A percentile compares a stretch with the other conserved stretches of the same genome.
Conservation (phyloP, 2,113 vertebrate species). For the Heterocephalus glaber region DNA sequence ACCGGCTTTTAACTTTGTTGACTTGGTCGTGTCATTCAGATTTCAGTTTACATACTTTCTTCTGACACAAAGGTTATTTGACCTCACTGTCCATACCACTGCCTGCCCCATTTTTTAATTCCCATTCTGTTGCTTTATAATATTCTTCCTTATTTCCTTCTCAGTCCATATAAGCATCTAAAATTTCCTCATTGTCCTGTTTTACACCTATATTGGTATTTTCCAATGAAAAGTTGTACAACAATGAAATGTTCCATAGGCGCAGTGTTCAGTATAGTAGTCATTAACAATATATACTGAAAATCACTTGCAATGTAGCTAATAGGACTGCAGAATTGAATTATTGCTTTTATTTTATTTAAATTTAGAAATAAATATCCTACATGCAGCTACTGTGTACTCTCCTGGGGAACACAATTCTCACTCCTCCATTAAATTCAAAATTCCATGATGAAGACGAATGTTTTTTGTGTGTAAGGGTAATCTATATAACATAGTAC, state of each 20-base stretch:
- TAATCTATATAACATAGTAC: neutral
- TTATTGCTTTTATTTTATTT: neutral
- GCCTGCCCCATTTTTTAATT: neutral
- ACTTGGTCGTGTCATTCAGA: neutral
- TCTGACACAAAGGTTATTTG: neutral
- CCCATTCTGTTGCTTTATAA: neutral
- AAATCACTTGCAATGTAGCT: neutral
- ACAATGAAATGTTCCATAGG: neutral
- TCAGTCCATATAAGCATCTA: neutral
- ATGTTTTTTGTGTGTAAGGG: neutral
- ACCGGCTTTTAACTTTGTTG: neutral
- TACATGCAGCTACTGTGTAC: neutral
- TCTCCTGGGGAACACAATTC: neutral
- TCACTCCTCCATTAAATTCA: neutral
- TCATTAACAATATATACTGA: neutral
- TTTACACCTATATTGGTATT: neutral
- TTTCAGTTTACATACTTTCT: neutral
- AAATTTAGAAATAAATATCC: conserved; percentile 15
- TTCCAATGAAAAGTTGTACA: neutral
- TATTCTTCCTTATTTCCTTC: neutral
- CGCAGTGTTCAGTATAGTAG: neutral
- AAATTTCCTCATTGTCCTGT: neutral
- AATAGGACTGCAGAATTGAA: neutral
- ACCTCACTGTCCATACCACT: neutral
- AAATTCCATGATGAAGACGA: neutral